Evolutionary conservation across 2,888 invertebrate species (phyloP).

Genomic region (Periphyllus acericola): DNA sequence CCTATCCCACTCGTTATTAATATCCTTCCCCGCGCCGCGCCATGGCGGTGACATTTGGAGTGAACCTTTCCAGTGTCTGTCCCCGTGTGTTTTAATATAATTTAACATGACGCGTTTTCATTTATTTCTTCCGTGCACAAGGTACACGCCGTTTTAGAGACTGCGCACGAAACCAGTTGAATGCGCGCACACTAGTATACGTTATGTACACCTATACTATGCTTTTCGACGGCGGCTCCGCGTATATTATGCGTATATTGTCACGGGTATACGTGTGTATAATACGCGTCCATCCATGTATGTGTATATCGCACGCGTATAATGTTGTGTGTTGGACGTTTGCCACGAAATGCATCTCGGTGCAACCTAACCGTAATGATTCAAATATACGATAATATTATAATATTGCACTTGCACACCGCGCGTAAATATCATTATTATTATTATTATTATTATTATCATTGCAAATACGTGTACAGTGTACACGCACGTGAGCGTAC

Average conservation of each 20-base stretch:
- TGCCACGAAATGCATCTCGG: constrained; percentile 34
- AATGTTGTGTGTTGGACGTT: background rate
- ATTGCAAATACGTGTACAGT: too few species aligned
- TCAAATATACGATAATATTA: too few species aligned
- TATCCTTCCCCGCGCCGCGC: background rate
- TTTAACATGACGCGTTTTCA: background rate
- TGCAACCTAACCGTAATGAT: constrained; percentile 6
- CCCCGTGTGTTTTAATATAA: background rate
- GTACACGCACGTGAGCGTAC: too few species aligned
- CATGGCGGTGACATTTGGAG: background rate
- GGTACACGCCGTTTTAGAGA: too few species aligned
- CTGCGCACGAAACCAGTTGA: too few species aligned
- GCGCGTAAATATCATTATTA: too few species aligned
- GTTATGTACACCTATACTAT: too few species aligned
- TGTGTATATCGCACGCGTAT: background rate
- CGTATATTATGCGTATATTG: background rate
- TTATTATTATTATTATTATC: too few species aligned
- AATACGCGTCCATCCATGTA: background rate
- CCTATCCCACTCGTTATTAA: constrained; percentile 8
- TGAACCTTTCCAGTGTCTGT: background rate
- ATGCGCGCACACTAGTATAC: background rate
- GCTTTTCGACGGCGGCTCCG: background rate
- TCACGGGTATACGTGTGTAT: too few species aligned
- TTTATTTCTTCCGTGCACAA: too few species aligned
- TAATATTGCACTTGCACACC: too few species aligned